Evolutionary conservation across 92 coral and sea anemone species (phyloP), one percentile per base, ranked within the genome.

Genomic region (Muricea muricata): DNA sequence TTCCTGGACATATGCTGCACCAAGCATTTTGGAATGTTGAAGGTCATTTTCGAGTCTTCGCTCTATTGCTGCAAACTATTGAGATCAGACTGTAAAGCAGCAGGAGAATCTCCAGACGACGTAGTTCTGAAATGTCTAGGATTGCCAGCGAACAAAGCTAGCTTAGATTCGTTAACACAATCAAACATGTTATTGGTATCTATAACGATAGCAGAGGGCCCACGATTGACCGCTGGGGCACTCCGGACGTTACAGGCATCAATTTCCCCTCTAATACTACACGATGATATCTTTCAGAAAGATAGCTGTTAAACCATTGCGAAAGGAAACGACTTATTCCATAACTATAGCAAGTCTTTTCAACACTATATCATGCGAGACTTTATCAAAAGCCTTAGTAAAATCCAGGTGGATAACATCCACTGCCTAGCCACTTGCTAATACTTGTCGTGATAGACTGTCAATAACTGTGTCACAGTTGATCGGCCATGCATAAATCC

Each of bases 381-480:
- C 58, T 50, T 50, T 50, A 20, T 50, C 58, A 50, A 50, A 50
- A 3, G 58, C 58, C 47, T 86, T 90, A 0, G 82, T 82, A 15
- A 86, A 65, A 80, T 90, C 90, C 55, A 82, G 80, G 73, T 75
- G 71, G 25, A 90, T 14, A 4, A 79, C 91, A 61, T 83, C 89
- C 25, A 90, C 82, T 75, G 87, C 88, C 26, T 82, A 31, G 6
- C 86, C 91, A 26, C 75, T 40, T 15, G 87, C 88, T 3, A 82
- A 35, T 86, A 39, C 3, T 82, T 86, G 7, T 68, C 72, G 1
- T 50, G 58, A 50, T 13, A 50, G 18, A 46, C 30, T 35, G 34
- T 40, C 11, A 1, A 30, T 20, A 40, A 0, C 79, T 63, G 70
- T 4, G 28, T 63, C 70, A n/a, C 33, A 4, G 33, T 63, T 63